Base-by-base conservation (phyloP, 2,113 vertebrate genomes). In the Hypocryptadius cinnamomeus region DNA sequence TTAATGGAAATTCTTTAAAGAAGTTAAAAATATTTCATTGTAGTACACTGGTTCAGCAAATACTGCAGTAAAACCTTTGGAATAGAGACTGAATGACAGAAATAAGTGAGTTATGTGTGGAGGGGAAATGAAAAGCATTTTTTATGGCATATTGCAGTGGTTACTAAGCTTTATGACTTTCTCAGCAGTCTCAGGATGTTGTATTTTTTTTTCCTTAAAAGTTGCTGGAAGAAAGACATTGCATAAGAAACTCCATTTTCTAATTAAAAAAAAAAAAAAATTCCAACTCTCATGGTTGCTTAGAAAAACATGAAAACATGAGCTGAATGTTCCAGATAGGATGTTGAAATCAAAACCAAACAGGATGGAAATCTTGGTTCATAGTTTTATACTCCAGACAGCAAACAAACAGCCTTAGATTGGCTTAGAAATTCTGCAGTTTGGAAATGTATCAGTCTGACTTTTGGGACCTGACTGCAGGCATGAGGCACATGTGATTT, bases 301-400 rank as follows among this genome's bases (percentile, higher is more conserved):
- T 85, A 78, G 76, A 70, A 94, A 93, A 88, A 65, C 45, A 44
- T 53, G 66, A 81, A 89, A 94, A 65, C 90, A 95, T 74, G 79
- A 95, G 40, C 76, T 74, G n/a, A 66, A 12, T 80, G 65, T 96
- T 94, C 95, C 86, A 92, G 90, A 90, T 80, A 88, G 50, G 54
- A 70, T 94, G 93, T 93, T 83, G 94, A 95, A 93, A 90, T 90
- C 74, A 85, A 76, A 87, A 33, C 48, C 66, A 79, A 88, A 69
- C 30, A 57, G 71, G 79, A 24, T 89, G 92, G 96, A 95, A 94
- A 95, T 85, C 11, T 76, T 82, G 35, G 14, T 83, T 96, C 85
- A 91, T 82, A 82, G 50, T 37, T 93, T 74, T 80, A 78, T 86
- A 51, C 51, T 77, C 35, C 48, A 92, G 76, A 66, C 2, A 25